Base-by-base conservation (phyloP, 1,140 invertebrate species). In the Sinonovacula constricta region DNA sequence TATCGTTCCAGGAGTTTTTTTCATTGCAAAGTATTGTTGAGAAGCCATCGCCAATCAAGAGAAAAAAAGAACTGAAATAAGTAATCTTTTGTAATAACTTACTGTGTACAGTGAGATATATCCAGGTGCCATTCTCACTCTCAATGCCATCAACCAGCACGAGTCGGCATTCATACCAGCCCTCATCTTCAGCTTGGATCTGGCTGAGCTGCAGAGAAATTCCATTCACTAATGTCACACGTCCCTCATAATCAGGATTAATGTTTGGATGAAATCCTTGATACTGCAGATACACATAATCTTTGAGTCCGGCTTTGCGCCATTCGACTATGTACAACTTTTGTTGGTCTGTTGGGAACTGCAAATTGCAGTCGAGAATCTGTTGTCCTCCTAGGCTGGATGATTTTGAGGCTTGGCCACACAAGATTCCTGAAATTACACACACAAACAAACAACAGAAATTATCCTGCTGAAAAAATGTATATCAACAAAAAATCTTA, bases 161-260 rank as follows among this genome's bases (percentile, higher is more conserved):
- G 89, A 98, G 96, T 92, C 97, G 97, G 92, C 97, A 98, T 91
- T 97, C 96, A 93, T 98, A 98, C 97, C 97, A 98, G 87, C 97
- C 97, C 92, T 97, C 96, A 93, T 98, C 97, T 84, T 94, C 94
- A 91, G 97, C 97, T 71, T 94, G 93, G 88, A 98, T 97, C 88
- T 96, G 95, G 85, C 96, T 98, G 90, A 98, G 93, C 93, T 98
- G 98, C 91, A 98, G 95, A 81, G 96, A 97, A 69, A 97, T 95
- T 70, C 94, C 94, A 78, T 95, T 94, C 79, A 97, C 96, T 78
- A 95, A 94, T 49, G 95, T 95, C 85, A 98, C 96, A 65, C 97
- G 93, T 65, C 95, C 96, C 89, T 97, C 95, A 92, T 97, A 98
- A 39, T 95, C 96, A 86, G 96, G 95, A 82, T 95, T 96, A 87